These are phyloP conservation scores for Rhopilema esculentum DNA, from an alignment of 30 jellyfish, hydroid and myxozoan genomes.

Conservation along the genomic window DNA sequence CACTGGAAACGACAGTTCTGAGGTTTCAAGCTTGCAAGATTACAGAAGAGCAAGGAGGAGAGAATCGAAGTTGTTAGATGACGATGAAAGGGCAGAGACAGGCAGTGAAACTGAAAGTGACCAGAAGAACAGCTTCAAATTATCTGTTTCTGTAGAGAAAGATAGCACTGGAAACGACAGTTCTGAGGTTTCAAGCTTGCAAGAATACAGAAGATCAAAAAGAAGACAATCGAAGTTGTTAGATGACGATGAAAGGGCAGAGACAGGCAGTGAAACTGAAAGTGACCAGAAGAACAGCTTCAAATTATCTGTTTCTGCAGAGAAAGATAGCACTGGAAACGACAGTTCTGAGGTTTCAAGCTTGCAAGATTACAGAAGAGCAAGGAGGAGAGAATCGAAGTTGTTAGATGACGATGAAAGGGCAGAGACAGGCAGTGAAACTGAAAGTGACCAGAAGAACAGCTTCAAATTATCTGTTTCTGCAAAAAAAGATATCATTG, in stretches of 20 bases:
- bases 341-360: neutral
- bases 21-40: neutral
- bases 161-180: neutral
- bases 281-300: neutral
- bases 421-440: neutral
- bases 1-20: neutral
- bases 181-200: neutral
- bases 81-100: neutral
- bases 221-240: neutral
- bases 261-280: neutral
- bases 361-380: neutral
- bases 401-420: neutral
- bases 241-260: neutral
- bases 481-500: neutral
- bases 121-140: neutral
- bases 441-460: neutral
- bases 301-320: neutral
- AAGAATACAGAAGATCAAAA: neutral
- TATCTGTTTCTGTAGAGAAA: neutral
- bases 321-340: neutral
- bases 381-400: neutral
- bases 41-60: neutral
- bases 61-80: neutral
- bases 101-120: neutral
- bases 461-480: neutral